Evolutionary conservation across 2,113 vertebrate species (phyloP).

Genomic region (Aramus guarauna): DNA sequence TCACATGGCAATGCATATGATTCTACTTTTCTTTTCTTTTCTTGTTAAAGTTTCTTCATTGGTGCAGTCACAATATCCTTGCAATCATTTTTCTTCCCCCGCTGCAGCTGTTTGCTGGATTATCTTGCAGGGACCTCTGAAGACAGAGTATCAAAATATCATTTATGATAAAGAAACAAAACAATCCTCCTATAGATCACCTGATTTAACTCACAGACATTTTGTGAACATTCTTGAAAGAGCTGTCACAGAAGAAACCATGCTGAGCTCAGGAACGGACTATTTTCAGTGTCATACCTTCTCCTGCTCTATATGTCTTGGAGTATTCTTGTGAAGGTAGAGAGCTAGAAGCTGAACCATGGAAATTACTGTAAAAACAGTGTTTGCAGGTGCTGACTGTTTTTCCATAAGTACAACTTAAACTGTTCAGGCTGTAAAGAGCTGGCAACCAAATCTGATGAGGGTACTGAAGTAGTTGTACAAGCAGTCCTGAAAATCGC

Average conservation of each 20-base stretch:
- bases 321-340: neutral
- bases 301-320: neutral
- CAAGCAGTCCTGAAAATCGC: neutral
- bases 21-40: neutral
- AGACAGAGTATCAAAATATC: neutral
- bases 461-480: neutral
- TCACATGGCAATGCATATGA: rapidly evolving
- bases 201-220: neutral
- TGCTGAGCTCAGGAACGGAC: neutral
- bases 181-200: neutral
- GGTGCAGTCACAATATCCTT: neutral
- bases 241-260: neutral
- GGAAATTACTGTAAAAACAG: neutral
- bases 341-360: neutral
- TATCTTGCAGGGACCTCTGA: neutral
- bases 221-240: neutral
- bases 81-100: neutral
- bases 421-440: neutral
- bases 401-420: neutral
- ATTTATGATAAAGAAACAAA: neutral
- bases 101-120: neutral
- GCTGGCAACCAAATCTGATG: neutral
- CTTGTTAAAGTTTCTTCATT: neutral
- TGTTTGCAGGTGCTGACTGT: neutral
- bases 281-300: neutral